Evolutionary conservation across 1,140 invertebrate species (phyloP).

Genomic region (Trichomalopsis sarcophagae): DNA sequence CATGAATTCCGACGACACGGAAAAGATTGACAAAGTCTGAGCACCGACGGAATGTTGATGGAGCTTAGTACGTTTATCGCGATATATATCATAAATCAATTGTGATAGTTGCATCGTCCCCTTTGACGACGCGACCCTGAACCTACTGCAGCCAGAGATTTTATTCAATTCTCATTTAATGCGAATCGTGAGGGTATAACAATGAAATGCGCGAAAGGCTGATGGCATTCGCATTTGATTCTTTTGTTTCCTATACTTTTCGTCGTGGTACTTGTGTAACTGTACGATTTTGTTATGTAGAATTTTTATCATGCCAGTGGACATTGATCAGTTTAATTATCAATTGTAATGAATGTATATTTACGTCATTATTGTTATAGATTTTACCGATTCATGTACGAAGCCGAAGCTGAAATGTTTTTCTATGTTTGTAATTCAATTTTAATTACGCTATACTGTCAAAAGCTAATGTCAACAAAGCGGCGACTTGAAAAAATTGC

Average conservation of each 20-base stretch:
- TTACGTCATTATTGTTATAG: no score
- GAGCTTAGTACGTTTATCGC: no score
- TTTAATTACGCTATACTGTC: no score
- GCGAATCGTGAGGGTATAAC: neutral
- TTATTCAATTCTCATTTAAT: conserved; percentile 52
- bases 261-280: neutral
- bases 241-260: neutral
- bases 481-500: neutral
- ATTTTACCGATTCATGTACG: no score
- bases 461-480: no score
- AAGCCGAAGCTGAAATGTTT: no score
- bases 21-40: conserved; percentile 67
- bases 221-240: conserved; percentile 22
- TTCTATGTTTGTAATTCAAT: no score
- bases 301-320: neutral
- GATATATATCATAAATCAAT: conserved; percentile 54
- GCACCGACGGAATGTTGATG: neutral
- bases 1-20: conserved; percentile 59
- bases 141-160: conserved; percentile 56
- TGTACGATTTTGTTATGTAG: neutral
- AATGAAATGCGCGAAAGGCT: neutral
- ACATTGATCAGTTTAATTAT: neutral
- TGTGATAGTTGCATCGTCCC: conserved; percentile 69
- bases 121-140: neutral
- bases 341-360: neutral